phyloP scores from a whole-genome alignment of 1,140 invertebrate species.

The Sminthurinus signatus region DNA sequence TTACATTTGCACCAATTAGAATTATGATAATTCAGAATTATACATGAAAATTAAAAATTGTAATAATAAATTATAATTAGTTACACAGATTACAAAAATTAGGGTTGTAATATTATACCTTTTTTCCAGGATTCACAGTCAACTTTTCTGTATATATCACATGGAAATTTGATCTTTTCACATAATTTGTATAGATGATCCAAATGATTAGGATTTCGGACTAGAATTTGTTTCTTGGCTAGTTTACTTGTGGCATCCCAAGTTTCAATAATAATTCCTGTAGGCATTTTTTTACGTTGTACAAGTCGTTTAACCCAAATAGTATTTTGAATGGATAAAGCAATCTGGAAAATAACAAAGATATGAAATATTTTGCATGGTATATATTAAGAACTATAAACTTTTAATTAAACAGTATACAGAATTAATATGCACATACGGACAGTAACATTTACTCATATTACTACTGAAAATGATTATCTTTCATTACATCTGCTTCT shows the following conservation, averaged over 20 bases:
- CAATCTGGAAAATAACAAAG: not conserved
- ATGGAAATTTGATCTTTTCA: not conserved
- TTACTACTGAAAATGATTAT: not conserved
- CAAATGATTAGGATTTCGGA: not conserved
- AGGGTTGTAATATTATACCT: not conserved
- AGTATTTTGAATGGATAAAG: not conserved
- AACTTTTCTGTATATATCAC: not conserved
- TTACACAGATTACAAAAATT: not conserved
- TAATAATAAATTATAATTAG: not conserved
- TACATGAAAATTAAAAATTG: too few relatives aligned
- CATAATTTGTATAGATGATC: not conserved
- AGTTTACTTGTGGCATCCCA: not conserved
- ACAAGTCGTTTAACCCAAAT: conserved; percentile 10
- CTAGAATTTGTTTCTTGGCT: not conserved
- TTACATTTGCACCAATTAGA: too few relatives aligned
- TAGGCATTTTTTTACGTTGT: not conserved
- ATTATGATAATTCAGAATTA: too few relatives aligned
- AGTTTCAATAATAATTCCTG: not conserved
- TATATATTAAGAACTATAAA: not conserved
- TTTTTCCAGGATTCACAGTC: not conserved
- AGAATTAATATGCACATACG: not conserved
- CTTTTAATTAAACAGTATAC: not conserved
- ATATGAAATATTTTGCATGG: not conserved
- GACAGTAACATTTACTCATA: not conserved
- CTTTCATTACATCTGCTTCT: not conserved